A percentile compares a stretch with the other conserved stretches of the same genome.
phyloP scores from a whole-genome alignment of 2,113 vertebrate species.

The Paratilapia polleni region DNA sequence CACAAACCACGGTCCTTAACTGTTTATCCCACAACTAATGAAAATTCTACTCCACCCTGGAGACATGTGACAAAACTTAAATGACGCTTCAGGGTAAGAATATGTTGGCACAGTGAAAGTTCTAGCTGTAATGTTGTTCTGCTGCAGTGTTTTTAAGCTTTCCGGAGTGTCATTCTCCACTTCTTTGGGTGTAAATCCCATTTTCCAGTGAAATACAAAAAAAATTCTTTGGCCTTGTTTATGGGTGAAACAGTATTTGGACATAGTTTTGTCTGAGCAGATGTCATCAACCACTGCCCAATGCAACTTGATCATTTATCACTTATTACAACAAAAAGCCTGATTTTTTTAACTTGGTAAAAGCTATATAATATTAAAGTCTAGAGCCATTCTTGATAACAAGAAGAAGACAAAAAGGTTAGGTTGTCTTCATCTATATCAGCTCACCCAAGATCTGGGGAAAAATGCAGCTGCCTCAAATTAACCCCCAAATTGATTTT shows the following conservation, averaged over 20 bases:
- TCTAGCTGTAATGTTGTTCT: no score
- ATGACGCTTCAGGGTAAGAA: not conserved
- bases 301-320: not conserved
- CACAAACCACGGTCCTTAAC: no score
- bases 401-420: not conserved
- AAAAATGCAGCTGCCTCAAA: no score
- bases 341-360: not conserved
- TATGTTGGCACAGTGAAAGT: not conserved
- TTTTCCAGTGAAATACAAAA: not conserved
- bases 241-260: not conserved
- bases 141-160: no score
- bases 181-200: not conserved
- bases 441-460: not conserved
- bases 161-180: fast-evolving
- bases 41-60: not conserved
- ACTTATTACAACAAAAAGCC: not conserved
- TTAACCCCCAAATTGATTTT: not conserved
- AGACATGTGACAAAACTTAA: not conserved
- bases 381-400: not conserved
- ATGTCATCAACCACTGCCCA: not conserved
- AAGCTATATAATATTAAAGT: not conserved
- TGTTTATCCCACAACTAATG: no score
- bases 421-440: not conserved
- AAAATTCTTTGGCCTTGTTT: not conserved
- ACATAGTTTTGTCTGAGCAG: not conserved